Conservation (phyloP, 2,113 vertebrate species). For the Perca schrenkii region DNA sequence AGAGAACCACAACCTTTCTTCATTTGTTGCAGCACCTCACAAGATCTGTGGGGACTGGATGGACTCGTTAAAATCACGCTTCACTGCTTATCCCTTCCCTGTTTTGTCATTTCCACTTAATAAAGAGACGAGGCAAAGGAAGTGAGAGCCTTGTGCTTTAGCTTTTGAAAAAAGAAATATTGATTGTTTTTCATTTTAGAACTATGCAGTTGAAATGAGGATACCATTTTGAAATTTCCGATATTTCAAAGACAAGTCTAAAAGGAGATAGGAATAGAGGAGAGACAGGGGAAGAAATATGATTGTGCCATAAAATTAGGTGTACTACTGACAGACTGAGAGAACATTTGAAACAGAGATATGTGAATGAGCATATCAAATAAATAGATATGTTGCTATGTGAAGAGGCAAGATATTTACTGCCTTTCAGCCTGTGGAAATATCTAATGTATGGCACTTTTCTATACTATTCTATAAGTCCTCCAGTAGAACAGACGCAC, state of each 20-base stretch:
- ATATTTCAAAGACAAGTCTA: background rate
- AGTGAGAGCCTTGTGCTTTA: background rate
- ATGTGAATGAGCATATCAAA: conserved; percentile 24
- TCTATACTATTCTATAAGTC: background rate
- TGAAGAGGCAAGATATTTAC: background rate
- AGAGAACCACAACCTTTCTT: conserved; percentile 25
- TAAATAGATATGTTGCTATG: conserved; percentile 11
- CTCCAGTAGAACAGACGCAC: conserved; percentile 21
- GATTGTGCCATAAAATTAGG: background rate
- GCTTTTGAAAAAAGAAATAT: conserved; percentile 31
- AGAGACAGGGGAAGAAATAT: background rate
- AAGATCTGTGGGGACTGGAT: conserved; percentile 53
- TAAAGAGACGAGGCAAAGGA: conserved; percentile 28
- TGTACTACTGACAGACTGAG: conserved; percentile 4
- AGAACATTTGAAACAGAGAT: background rate
- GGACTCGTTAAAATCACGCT: conserved; percentile 78
- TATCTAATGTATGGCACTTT: background rate
- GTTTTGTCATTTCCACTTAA: conserved; percentile 72
- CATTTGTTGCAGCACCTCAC: conserved; percentile 48
- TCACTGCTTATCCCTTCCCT: conserved; percentile 68
- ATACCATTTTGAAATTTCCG: background rate
- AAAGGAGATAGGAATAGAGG: background rate
- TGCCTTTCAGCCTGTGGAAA: background rate
- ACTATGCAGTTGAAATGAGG: background rate
- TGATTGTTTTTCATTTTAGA: conserved; percentile 34